Evolutionary conservation across 2,888 invertebrate species (phyloP).

Genomic region (Oxytorus armatus): DNA sequence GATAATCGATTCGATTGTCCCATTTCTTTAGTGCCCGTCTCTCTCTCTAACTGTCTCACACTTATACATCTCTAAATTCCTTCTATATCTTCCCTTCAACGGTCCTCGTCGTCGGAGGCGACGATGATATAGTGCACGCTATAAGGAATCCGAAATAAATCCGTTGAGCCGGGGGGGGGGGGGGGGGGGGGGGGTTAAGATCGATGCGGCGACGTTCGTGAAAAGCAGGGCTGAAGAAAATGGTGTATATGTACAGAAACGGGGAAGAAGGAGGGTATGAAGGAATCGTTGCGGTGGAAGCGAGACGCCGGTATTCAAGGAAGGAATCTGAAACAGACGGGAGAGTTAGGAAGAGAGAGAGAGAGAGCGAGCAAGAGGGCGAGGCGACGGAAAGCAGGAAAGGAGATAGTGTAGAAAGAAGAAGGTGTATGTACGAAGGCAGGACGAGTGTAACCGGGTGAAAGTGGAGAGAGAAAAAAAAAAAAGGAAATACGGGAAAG

Average conservation of each 20-base stretch:
- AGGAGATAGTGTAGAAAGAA: constrained; percentile 34
- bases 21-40: constrained; percentile 23
- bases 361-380: too few relatives aligned
- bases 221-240: constrained; percentile 13
- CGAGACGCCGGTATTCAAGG: constrained; percentile 12
- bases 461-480: constrained; percentile 17
- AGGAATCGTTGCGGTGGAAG: constrained; percentile 11
- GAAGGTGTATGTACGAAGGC: constrained; percentile 20
- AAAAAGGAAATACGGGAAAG: constrained; percentile 41
- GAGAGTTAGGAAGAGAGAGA: constrained; percentile 10
- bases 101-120: constrained; percentile 27
- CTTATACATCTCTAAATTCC: constrained; percentile 2
- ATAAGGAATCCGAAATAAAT: constrained; percentile 68
- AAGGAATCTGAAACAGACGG: constrained; percentile 17
- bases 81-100: constrained; percentile 12
- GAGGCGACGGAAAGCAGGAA: constrained; percentile 12
- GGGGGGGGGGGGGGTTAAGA: constrained; percentile 62
- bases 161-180: constrained; percentile 67
- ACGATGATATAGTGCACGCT: constrained; percentile 40
- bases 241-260: not conserved
- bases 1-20: constrained; percentile 26
- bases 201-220: constrained; percentile 64
- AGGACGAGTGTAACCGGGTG: constrained; percentile 17
- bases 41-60: not conserved
- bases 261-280: not conserved